Percentiles rank a stretch among this genome's conserved stretches.
phyloP scores from a whole-genome alignment of 2,113 vertebrate species.

The Limnothrissa miodon region DNA sequence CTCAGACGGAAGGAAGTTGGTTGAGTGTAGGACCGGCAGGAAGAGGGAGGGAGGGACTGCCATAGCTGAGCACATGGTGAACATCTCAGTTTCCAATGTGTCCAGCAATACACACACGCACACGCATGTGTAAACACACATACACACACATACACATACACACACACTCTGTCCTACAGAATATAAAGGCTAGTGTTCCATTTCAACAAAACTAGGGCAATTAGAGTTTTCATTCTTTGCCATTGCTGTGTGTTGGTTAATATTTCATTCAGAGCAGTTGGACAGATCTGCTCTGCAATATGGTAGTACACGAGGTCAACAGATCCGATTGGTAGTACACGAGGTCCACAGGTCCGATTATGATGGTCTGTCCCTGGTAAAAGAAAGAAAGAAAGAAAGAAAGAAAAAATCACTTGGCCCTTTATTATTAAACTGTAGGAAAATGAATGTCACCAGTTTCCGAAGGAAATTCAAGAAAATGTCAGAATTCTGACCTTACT shows the following conservation, averaged over 20 bases:
- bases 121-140: constrained; percentile 9
- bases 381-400: too few relatives aligned
- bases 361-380: too few relatives aligned
- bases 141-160: not conserved
- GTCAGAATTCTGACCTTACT: too few relatives aligned
- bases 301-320: constrained; percentile 17
- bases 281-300: constrained; percentile 13
- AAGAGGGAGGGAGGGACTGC: not conserved
- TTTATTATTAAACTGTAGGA: too few relatives aligned
- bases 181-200: not conserved
- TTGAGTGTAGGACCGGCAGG: not conserved
- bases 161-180: not conserved
- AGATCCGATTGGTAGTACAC: too few relatives aligned
- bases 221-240: not conserved
- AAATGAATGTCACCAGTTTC: too few relatives aligned
- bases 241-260: constrained; percentile 30
- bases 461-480: too few relatives aligned
- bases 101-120: constrained; percentile 9
- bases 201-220: not conserved
- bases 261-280: constrained; percentile 24
- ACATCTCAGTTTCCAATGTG: constrained; percentile 26
- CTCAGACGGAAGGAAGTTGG: not conserved
- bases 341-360: too few relatives aligned
- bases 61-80: not conserved
- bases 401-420: too few relatives aligned